Evolutionary conservation across 2,113 vertebrate genomes (phyloP).

Genomic region (Mustela nigripes): DNA sequence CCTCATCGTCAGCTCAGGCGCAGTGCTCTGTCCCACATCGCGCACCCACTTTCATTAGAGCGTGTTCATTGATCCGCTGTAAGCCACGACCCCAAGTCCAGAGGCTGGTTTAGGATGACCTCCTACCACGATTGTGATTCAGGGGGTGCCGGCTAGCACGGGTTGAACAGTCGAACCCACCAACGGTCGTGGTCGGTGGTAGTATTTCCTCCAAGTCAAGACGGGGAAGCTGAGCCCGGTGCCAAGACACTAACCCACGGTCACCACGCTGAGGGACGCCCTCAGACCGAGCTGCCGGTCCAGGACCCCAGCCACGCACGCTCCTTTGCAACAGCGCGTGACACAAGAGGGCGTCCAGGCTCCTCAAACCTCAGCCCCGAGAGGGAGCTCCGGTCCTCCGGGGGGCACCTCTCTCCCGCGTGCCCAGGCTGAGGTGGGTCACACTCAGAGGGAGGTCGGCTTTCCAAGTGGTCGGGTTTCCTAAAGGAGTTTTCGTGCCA

Average conservation of each 20-base stretch:
- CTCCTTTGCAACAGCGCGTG: rapidly evolving
- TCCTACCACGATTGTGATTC: neutral
- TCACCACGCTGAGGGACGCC: neutral
- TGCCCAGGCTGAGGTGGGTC: neutral
- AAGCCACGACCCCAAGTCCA: neutral
- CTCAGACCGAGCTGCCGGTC: neutral
- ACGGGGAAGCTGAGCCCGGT: neutral
- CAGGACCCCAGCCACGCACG: rapidly evolving
- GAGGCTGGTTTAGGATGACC: neutral
- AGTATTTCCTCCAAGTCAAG: neutral
- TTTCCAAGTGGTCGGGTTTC: neutral
- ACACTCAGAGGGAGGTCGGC: neutral
- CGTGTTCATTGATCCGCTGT: neutral
- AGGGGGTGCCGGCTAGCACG: neutral
- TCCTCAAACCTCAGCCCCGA: neutral
- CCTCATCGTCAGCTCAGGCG: neutral
- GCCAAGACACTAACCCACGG: too few relatives aligned
- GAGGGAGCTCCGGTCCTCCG: neutral
- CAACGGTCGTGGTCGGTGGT: rapidly evolving
- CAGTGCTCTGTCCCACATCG: neutral
- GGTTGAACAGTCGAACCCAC: neutral
- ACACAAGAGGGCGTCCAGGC: neutral
- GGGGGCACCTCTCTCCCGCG: neutral
- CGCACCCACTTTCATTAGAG: neutral
- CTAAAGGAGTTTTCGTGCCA: neutral